Conservation (phyloP, 2,888 invertebrate genomes). For the Ophioninae sp. region DNA sequence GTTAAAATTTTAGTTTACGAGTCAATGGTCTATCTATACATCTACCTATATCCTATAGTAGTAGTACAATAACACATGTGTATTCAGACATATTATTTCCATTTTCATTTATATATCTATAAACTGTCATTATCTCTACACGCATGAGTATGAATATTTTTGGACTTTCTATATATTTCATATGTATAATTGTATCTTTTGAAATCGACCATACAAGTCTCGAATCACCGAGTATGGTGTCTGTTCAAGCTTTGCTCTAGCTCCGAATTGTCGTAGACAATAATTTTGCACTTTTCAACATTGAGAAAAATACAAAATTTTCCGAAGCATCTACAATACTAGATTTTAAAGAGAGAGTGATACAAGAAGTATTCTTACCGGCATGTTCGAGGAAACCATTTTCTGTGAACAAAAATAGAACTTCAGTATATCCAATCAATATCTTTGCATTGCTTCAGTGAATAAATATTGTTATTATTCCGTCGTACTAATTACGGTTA, state of each 20-base stretch:
- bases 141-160: no score
- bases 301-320: slow-evolving; percentile 64
- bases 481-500: slow-evolving; percentile 42
- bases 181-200: slow-evolving; percentile 69
- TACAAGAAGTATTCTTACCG: slow-evolving; percentile 73
- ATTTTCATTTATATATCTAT: no score
- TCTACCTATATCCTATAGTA: no score
- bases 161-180: background rate
- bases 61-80: no score
- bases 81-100: no score
- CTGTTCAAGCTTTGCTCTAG: slow-evolving; percentile 77
- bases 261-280: slow-evolving; percentile 66
- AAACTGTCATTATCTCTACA: no score
- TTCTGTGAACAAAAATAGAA: slow-evolving; percentile 74
- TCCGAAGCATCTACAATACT: slow-evolving; percentile 60
- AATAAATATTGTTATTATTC: slow-evolving; percentile 47
- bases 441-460: slow-evolving; percentile 7
- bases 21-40: no score
- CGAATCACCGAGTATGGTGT: slow-evolving; percentile 73
- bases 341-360: background rate
- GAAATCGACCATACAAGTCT: slow-evolving; percentile 74
- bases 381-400: slow-evolving; percentile 79
- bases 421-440: background rate
- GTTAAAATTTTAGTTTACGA: no score
- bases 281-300: slow-evolving; percentile 53